Evolutionary conservation across 2,113 vertebrate species (phyloP), one percentile per base, ranked within the genome.

Genomic region (Zapus hudsonius): DNA sequence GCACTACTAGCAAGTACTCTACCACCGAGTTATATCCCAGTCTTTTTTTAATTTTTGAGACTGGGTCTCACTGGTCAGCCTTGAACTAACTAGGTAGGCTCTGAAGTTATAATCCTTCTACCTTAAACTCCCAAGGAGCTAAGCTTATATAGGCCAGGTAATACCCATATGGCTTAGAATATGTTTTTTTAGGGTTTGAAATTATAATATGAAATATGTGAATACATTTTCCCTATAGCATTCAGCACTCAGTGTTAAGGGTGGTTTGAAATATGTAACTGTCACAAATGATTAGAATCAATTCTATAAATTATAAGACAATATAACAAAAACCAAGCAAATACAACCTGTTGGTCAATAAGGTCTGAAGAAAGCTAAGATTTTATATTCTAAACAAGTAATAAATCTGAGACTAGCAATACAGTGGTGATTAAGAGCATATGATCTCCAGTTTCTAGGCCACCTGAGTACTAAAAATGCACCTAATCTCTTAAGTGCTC

Each of bases 321-420:
- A 70, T 57, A 92, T 72, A 89, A 66, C 31, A 96, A 95, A 83
- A 93, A 31, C 47, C 29, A 93, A 95, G 33, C 29, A 87, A 86
- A 33, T 75, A 63, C 20, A 79, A 15, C 67, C 57, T 75, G 76
- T 84, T 92, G 81, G 80, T 42, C 25, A 75, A 31, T 82, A 25
- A 93, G 13, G 83, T 67, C 5, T 63, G 17, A 76, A 94, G 72
- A 85, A 52, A 72, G 29, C 20, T 72, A 44, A 42, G 19, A 84
- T n/a, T 79, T 80, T 76, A 78, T 83, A 44, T 72, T 89, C 33
- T 44, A 93, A 19, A 89, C 11, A 91, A 84, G 42, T 75, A 87
- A 75, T 66, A 95, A 87, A 83, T 90, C 8, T 92, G 63, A 93
- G n/a, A 64, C 3, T 29, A 92, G 59, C 1, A 67, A 25, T 31